Evolutionary conservation across 2,888 invertebrate species (phyloP).

Genomic region (Melangyna quadrimaculata): DNA sequence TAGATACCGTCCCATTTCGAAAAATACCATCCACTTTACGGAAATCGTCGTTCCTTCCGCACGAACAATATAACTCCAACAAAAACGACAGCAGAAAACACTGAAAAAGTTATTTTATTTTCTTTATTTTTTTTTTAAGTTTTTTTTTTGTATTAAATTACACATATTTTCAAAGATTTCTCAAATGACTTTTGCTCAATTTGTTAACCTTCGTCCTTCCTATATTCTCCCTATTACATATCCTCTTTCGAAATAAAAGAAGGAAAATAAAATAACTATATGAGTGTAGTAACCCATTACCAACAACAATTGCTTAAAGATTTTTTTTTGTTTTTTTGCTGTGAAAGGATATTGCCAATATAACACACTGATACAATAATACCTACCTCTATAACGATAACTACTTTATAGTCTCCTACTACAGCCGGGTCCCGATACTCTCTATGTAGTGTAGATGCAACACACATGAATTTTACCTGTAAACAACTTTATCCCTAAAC

Average conservation of each 20-base stretch:
- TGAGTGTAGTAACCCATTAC: not conserved
- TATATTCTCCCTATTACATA: not conserved
- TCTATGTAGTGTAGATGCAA: not conserved
- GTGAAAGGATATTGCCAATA: slow-evolving; percentile 42
- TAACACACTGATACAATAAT: not conserved
- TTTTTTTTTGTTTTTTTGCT: slow-evolving; percentile 40
- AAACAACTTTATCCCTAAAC: slow-evolving; percentile 62
- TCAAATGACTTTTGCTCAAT: slow-evolving; percentile 65
- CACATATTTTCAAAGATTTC: slow-evolving; percentile 15
- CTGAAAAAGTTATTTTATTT: not conserved
- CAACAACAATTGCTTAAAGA: slow-evolving; percentile 19
- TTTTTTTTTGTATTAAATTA: not conserved
- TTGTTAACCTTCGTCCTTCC: slow-evolving; percentile 43
- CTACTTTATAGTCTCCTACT: not conserved
- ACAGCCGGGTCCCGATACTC: not conserved
- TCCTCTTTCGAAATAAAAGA: not conserved
- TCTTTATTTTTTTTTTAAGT: not conserved
- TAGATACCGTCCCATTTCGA: not conserved
- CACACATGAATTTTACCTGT: slow-evolving; percentile 41
- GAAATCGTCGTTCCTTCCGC: slow-evolving; percentile 9
- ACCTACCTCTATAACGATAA: not conserved
- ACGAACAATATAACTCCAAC: not conserved
- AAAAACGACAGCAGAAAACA: not conserved
- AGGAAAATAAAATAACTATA: not conserved
- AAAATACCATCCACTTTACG: slow-evolving; percentile 12